Percentiles rank a stretch among this genome's conserved stretches.
These are phyloP conservation scores for Orthosia gracilis DNA, from an alignment of 2,888 invertebrate genomes.

Conservation along the genomic window DNA sequence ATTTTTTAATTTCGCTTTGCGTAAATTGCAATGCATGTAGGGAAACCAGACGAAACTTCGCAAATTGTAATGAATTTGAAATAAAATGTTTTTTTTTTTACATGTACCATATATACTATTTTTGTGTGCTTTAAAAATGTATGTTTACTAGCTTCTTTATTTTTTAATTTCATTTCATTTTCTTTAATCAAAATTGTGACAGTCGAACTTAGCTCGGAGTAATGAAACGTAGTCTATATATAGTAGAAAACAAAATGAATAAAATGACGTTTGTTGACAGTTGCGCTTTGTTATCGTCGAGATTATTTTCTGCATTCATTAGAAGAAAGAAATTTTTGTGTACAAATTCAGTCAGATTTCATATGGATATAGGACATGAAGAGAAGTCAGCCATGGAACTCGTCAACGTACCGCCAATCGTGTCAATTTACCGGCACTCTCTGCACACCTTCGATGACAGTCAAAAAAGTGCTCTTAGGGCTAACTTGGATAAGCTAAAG, in stretches of 20 bases:
- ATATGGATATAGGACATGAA: constrained; percentile 87
- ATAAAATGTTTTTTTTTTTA: not conserved
- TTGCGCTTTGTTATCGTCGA: constrained; percentile 87
- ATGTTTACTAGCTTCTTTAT: not conserved
- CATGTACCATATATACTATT: not conserved
- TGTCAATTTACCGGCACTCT: constrained; percentile 93
- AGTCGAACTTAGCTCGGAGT: not conserved
- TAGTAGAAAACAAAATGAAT: constrained; percentile 82
- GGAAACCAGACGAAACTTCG: not conserved
- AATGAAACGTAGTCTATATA: constrained; percentile 59
- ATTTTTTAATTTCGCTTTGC: not conserved
- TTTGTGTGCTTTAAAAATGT: not conserved
- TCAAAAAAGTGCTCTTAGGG: constrained; percentile 90
- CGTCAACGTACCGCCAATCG: constrained; percentile 91
- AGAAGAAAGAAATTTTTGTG: constrained; percentile 83
- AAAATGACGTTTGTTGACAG: constrained; percentile 90
- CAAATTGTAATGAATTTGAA: not conserved
- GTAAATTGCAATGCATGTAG: no score
- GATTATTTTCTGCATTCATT: constrained; percentile 83
- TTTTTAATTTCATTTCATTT: not conserved
- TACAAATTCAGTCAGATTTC: constrained; percentile 81
- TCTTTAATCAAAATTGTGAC: constrained; percentile 8
- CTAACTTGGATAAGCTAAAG: constrained; percentile 93
- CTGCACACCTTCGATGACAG: constrained; percentile 93
- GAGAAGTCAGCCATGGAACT: constrained; percentile 85